Percentiles rank a stretch among this genome's conserved stretches.
phyloP scores from a whole-genome alignment of 1,140 invertebrate genomes.

The Popillia japonica region DNA sequence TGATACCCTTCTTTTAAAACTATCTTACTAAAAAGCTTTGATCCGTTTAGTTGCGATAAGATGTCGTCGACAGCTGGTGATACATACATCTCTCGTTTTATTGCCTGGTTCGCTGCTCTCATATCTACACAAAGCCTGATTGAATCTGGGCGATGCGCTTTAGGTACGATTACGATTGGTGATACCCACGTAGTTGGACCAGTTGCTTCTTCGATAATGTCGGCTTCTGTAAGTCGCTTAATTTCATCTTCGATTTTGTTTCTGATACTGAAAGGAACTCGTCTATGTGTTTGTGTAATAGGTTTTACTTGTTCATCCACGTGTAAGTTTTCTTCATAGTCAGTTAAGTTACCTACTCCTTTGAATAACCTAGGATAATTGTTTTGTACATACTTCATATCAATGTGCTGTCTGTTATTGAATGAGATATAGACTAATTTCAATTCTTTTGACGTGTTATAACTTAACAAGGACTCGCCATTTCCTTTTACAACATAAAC shows the following conservation, averaged over 20 bases:
- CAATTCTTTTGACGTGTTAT: constrained; percentile 8
- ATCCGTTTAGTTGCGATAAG: too few species aligned
- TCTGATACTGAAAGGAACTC: constrained; percentile 33
- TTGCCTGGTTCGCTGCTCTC: too few species aligned
- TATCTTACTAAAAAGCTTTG: constrained; percentile 51
- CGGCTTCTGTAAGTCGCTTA: constrained; percentile 21
- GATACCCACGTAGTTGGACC: constrained; percentile 50
- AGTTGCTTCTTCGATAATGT: constrained; percentile 51
- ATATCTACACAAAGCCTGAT: too few species aligned
- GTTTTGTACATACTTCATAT: not conserved
- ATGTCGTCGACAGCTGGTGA: too few species aligned
- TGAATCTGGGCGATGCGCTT: too few species aligned
- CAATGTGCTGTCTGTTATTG: not conserved
- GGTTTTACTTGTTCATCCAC: constrained; percentile 26
- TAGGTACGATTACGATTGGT: too few species aligned
- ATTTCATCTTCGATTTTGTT: constrained; percentile 37
- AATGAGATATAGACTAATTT: not conserved
- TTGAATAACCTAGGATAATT: not conserved
- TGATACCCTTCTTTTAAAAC: too few species aligned
- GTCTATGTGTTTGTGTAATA: constrained; percentile 12
- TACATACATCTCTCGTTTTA: too few species aligned
- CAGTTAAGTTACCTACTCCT: not conserved
- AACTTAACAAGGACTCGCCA: not conserved
- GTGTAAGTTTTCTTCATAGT: not conserved
- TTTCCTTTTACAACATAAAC: not conserved